These are phyloP conservation scores for Thera obeliscata DNA, from an alignment of 2,888 invertebrate species.

Conservation along the genomic window DNA sequence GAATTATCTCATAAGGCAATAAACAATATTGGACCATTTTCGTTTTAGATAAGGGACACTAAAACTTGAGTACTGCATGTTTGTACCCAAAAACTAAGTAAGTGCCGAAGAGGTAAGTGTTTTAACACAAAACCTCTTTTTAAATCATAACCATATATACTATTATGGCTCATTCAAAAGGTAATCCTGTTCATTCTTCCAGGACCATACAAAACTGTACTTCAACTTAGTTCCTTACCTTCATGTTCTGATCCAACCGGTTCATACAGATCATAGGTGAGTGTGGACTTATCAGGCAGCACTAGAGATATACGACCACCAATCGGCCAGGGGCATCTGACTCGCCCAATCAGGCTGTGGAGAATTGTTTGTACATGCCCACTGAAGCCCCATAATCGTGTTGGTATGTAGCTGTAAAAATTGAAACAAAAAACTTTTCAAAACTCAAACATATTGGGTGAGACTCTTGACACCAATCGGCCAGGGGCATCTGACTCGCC, in stretches of 20 bases:
- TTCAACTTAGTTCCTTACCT: constrained; percentile 78
- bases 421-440: background rate
- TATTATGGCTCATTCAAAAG: no score
- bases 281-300: constrained; percentile 93
- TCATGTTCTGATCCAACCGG: constrained; percentile 88
- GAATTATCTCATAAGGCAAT: background rate
- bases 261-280: constrained; percentile 96
- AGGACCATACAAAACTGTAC: background rate
- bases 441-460: no score
- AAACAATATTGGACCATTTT: background rate
- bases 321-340: constrained; percentile 94
- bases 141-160: no score
- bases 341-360: constrained; percentile 94
- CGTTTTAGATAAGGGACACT: no score
- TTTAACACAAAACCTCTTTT: no score
- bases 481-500: constrained; percentile 94
- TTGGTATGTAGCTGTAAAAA: constrained; percentile 92
- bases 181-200: no score
- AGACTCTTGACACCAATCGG: constrained; percentile 90
- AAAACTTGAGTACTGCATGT: no score
- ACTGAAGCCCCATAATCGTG: constrained; percentile 97
- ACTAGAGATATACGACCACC: constrained; percentile 91
- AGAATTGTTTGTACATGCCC: constrained; percentile 97
- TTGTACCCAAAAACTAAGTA: no score
- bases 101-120: no score